A percentile compares a stretch with the other conserved stretches of the same genome.
Conservation (phyloP, 2,888 invertebrate species). For the Caenorhabditis sp. region DNA sequence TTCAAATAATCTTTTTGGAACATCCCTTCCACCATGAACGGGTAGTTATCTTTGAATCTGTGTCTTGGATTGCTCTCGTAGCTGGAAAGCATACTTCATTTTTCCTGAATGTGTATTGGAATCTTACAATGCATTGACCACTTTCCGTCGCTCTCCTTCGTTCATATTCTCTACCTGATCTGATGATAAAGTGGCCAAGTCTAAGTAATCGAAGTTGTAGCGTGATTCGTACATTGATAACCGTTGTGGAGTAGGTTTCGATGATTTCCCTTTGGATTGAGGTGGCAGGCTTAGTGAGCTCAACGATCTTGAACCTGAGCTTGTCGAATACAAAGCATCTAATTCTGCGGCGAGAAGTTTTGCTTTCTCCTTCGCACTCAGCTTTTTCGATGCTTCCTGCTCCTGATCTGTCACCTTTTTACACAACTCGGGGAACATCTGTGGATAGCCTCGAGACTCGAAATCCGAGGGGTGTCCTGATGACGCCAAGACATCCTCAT, state of each 20-base stretch:
- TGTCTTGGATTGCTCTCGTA: conserved; percentile 8
- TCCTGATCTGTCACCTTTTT: background rate
- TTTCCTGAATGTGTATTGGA: background rate
- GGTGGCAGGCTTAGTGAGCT: too few relatives aligned
- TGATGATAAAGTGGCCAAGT: background rate
- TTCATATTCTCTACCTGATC: background rate
- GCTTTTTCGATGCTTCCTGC: background rate
- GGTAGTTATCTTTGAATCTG: conserved; percentile 5
- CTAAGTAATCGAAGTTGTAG: background rate
- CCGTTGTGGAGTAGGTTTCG: background rate
- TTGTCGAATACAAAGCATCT: background rate
- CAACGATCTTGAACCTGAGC: background rate
- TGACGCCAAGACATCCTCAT: too few relatives aligned
- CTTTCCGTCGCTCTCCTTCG: background rate
- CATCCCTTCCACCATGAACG: conserved; percentile 21
- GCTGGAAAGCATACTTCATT: conserved; percentile 11
- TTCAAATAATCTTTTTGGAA: conserved; percentile 7
- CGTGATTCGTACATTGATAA: background rate
- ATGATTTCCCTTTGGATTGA: too few relatives aligned
- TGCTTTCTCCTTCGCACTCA: background rate
- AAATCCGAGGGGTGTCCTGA: too few relatives aligned
- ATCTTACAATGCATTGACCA: background rate
- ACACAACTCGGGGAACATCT: background rate
- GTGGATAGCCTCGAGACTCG: too few relatives aligned
- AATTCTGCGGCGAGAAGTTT: background rate